Evolutionary conservation across 2,113 vertebrate genomes (phyloP).

Genomic region (Gymnobelideus leadbeateri): DNA sequence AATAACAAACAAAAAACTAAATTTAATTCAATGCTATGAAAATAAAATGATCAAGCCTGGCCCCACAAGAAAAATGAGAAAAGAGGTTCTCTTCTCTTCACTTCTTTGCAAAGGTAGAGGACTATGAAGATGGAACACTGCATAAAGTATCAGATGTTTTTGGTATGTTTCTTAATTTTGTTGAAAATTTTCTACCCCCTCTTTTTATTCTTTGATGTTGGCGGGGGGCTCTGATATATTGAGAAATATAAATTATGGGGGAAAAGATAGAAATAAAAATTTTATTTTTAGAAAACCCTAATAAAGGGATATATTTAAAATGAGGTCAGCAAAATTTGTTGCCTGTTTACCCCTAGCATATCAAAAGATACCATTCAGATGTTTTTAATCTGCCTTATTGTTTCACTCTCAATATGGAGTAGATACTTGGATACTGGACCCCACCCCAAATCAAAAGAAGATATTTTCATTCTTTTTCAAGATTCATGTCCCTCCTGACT

Average conservation of each 20-base stretch:
- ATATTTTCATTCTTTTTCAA: background rate
- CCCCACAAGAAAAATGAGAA: background rate
- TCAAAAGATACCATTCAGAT: background rate
- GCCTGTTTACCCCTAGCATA: background rate
- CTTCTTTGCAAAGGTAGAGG: background rate
- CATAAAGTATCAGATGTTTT: background rate
- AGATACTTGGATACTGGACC: background rate
- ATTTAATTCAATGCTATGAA: background rate
- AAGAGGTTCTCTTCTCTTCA: background rate
- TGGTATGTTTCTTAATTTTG: background rate
- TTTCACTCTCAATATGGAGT: background rate
- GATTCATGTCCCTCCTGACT: background rate
- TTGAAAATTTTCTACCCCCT: background rate
- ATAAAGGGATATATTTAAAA: background rate
- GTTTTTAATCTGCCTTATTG: background rate
- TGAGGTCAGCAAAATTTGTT: background rate
- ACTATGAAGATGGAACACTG: background rate
- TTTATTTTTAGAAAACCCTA: background rate
- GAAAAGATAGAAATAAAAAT: background rate
- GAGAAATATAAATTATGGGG: background rate
- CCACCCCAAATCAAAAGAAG: background rate
- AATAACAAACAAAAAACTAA: background rate
- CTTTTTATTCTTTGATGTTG: background rate
- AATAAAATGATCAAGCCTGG: background rate
- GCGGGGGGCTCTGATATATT: background rate